phyloP scores from a whole-genome alignment of 2,113 vertebrate genomes.

The Chascanopsetta lugubris region DNA sequence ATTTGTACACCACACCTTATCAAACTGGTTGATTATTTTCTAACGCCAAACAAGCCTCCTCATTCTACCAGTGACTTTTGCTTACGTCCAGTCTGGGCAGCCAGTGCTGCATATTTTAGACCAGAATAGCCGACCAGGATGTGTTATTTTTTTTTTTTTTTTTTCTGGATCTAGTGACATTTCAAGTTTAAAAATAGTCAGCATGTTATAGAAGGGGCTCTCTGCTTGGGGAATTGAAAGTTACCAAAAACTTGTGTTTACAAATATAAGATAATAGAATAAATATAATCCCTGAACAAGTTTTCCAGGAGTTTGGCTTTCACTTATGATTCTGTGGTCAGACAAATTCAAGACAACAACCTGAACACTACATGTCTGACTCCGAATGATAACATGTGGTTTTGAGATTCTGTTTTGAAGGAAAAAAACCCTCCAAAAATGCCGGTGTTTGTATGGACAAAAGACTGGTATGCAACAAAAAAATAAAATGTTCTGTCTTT shows the following conservation, averaged over 20 bases:
- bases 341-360: no score
- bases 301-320: no score
- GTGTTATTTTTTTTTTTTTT: conserved; percentile 20
- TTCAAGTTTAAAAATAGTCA: conserved; percentile 33
- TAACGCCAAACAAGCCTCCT: background rate
- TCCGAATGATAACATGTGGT: no score
- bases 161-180: background rate
- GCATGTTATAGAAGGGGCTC: background rate
- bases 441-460: no score
- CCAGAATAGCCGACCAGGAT: conserved; percentile 34
- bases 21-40: background rate
- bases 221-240: background rate
- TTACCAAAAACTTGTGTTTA: background rate
- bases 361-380: no score
- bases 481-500: no score
- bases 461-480: no score
- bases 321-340: no score
- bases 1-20: background rate
- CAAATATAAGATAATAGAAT: background rate
- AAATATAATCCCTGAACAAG: background rate
- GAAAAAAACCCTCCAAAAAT: no score
- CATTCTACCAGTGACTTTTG: background rate
- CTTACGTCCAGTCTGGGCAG: background rate
- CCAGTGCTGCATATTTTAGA: conserved; percentile 1
- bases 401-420: no score